These are phyloP conservation scores for Pyrochroa serraticornis DNA, from an alignment of 2,888 invertebrate genomes.

Conservation along the genomic window DNA sequence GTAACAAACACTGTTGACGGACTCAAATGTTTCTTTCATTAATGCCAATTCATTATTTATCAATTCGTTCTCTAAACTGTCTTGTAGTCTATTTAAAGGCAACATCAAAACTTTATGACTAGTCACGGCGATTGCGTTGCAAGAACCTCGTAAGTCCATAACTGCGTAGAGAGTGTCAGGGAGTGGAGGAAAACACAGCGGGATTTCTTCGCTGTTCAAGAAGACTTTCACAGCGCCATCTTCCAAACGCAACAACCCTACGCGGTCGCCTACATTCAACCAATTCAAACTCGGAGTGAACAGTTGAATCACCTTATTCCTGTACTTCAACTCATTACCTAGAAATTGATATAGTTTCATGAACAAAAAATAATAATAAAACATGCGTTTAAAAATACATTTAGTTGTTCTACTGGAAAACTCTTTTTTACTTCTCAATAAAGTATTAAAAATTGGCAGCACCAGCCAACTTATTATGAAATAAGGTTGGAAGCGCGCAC, in stretches of 20 bases:
- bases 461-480: no score
- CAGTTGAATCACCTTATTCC: slow-evolving; percentile 68
- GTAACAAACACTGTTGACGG: slow-evolving; percentile 52
- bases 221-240: slow-evolving; percentile 75
- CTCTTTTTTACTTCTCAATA: no score
- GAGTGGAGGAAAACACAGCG: slow-evolving; percentile 48
- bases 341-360: no score
- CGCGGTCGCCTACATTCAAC: slow-evolving; percentile 78
- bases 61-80: slow-evolving; percentile 62
- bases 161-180: slow-evolving; percentile 76
- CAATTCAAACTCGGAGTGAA: slow-evolving; percentile 79
- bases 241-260: slow-evolving; percentile 75
- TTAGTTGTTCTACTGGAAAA: no score
- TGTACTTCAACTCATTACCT: slow-evolving; percentile 74
- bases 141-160: slow-evolving; percentile 81
- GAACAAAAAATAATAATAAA: no score
- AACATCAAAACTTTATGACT: slow-evolving; percentile 63
- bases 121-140: slow-evolving; percentile 77
- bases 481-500: no score
- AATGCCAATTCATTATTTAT: slow-evolving; percentile 1
- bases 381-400: no score
- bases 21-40: slow-evolving; percentile 24
- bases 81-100: slow-evolving; percentile 63
- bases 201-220: slow-evolving; percentile 81
- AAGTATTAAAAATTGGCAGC: no score